Base-by-base conservation (phyloP, 2,888 invertebrate species). In the Priocnemis perturbator region DNA sequence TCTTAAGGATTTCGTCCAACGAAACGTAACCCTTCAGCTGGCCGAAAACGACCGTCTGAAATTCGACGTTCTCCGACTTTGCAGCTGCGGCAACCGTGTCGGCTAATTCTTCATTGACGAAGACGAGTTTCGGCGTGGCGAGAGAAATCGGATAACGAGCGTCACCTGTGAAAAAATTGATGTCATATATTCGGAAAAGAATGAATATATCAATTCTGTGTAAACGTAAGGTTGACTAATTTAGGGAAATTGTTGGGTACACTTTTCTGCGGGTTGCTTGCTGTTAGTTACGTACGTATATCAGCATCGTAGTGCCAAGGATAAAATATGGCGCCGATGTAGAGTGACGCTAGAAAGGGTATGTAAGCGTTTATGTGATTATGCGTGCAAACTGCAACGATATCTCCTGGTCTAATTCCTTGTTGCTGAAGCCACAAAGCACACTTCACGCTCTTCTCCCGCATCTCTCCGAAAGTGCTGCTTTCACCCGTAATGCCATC, bases 371-470 rank as follows among this genome's bases (percentile, higher is more conserved):
- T 81, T 45, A 82, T 26, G 5, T 77, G 79, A 63, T 85, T 83
- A 17, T 78, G 73, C 0, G 82, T 80, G 30, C 83, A 84, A 44
- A 83, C 53, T 4, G 60, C 61, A 47, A 87, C 52, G 2, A 85
- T 63, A 30, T 85, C 85, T 15, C 72, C 73, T 0, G 60, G 65
- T 44, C 62, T 48, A 7, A 85, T 45, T 0, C 79, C 78, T 64
- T 80, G 67, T 37, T 81, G 67, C 44, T 64, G 76, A 63, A 86
- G 23, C 85, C 85, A 86, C 44, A 83, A 55, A 0, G 85, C 83
- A 52, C 86, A 86, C 23, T 82, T 82, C 2, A 83, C 67, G 30
- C 67, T 81, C 9, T 68, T 64, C 4, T 82, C 79, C 62, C 44
- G 66, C 80, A 86, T 84, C 37, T 81, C 64, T 0, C 20, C 57